These are phyloP conservation scores for Andrena haemorrhoa DNA, from an alignment of 2,888 invertebrate species.

Conservation along the genomic window DNA sequence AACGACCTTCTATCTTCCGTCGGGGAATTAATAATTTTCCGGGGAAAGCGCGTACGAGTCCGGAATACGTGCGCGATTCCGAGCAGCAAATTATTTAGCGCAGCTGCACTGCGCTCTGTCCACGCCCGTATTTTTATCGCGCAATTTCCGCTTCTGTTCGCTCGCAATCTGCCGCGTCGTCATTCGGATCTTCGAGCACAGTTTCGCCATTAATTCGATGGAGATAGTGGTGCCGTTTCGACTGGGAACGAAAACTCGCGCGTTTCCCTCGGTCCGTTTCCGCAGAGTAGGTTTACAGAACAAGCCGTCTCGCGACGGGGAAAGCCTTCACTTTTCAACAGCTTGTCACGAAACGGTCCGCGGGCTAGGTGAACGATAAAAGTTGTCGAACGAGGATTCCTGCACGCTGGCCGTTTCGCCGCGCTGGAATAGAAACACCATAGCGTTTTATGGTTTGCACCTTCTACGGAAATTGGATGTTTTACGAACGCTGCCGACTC, in stretches of 20 bases:
- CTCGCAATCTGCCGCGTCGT: background rate
- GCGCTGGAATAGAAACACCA: conserved; percentile 61
- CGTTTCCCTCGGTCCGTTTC: background rate
- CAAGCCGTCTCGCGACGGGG: background rate
- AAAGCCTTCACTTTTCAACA: conserved; percentile 13
- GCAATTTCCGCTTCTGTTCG: background rate
- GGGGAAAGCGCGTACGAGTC: background rate
- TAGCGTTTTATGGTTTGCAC: conserved; percentile 64
- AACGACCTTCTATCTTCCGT: conserved; percentile 4
- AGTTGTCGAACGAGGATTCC: conserved; percentile 33
- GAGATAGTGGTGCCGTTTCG: background rate
- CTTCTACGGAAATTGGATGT: conserved; percentile 70
- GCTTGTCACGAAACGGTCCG: conserved; percentile 41
- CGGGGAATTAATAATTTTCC: conserved; percentile 33
- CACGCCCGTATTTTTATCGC: background rate
- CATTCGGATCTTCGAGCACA: background rate
- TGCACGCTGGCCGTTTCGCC: conserved; percentile 35
- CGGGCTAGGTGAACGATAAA: conserved; percentile 33
- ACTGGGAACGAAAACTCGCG: background rate
- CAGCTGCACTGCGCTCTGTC: background rate
- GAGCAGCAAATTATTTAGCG: conserved; percentile 27
- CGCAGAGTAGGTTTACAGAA: background rate
- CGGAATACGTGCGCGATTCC: conserved; percentile 14
- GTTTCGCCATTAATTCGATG: background rate
- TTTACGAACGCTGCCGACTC: conserved; percentile 62